phyloP scores from a whole-genome alignment of 37 sponge, comb jelly and placozoan species.

The Axinella damicornis region DNA sequence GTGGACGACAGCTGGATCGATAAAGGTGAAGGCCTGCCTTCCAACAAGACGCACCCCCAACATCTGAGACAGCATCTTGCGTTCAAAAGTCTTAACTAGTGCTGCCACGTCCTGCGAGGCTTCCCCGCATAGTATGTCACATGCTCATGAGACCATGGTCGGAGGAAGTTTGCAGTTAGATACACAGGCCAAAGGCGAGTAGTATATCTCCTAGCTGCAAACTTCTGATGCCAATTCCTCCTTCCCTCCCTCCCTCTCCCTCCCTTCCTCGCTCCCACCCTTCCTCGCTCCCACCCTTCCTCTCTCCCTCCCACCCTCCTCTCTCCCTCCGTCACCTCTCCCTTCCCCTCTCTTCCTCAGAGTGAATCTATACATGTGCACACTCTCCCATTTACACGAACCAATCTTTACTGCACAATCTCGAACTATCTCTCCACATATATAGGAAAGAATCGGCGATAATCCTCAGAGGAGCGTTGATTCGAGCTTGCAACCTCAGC shows the following conservation, averaged over 20 bases:
- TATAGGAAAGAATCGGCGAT: constrained; percentile 10
- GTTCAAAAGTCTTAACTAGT: no score
- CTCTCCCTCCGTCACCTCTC: background rate
- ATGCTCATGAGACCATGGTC: background rate
- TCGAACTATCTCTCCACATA: background rate
- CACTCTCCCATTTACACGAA: no score
- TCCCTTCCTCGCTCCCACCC: background rate
- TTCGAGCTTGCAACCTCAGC: constrained; percentile 5
- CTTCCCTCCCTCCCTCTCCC: background rate
- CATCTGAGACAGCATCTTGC: no score
- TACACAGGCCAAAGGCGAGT: no score
- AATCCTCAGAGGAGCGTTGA: constrained; percentile 22
- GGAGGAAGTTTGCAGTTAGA: no score
- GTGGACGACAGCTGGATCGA: no score
- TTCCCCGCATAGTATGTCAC: no score
- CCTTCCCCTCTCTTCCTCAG: background rate
- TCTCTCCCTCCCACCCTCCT: background rate
- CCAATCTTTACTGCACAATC: no score
- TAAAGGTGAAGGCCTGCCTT: no score
- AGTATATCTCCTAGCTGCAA: background rate
- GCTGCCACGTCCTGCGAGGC: no score
- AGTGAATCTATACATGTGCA: background rate
- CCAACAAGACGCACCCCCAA: no score
- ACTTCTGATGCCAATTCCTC: background rate
- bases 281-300: background rate